phyloP scores from a whole-genome alignment of 1,140 invertebrate genomes.

The Drosophila ambigua region DNA sequence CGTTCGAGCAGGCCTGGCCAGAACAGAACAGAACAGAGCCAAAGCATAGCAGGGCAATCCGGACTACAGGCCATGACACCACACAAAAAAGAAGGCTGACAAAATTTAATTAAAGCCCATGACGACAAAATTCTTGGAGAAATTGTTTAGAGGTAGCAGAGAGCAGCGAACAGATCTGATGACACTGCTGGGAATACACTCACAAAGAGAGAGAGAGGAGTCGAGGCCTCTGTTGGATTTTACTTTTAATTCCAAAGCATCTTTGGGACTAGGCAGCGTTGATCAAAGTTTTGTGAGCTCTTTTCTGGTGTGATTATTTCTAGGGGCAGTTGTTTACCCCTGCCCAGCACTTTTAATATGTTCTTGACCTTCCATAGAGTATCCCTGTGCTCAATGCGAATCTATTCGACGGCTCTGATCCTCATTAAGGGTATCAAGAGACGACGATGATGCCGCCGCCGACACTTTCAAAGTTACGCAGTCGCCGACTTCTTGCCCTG shows the following conservation, averaged over 20 bases:
- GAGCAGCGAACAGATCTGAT: slow-evolving; percentile 9
- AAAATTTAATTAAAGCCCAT: slow-evolving; percentile 81
- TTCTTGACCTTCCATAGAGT: too few relatives aligned
- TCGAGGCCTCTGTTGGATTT: too few relatives aligned
- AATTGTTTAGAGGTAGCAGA: slow-evolving; percentile 40
- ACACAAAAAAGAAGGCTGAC: slow-evolving; percentile 65
- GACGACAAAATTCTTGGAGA: slow-evolving; percentile 65
- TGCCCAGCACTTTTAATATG: too few relatives aligned
- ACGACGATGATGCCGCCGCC: slow-evolving; percentile 5
- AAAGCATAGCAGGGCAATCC: slow-evolving; percentile 18
- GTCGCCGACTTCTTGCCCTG: neutral
- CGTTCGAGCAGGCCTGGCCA: slow-evolving; percentile 10
- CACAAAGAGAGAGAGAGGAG: neutral
- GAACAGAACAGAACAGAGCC: slow-evolving; percentile 22
- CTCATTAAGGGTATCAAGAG: slow-evolving; percentile 19
- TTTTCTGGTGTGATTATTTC: too few relatives aligned
- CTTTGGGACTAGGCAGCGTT: too few relatives aligned
- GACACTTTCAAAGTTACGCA: slow-evolving; percentile 62
- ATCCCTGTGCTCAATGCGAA: too few relatives aligned
- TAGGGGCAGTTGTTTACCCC: too few relatives aligned
- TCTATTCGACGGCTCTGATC: neutral
- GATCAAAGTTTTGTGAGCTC: too few relatives aligned
- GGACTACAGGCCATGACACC: slow-evolving; percentile 56
- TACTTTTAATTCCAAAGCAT: too few relatives aligned
- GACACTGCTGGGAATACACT: slow-evolving; percentile 36